Base-by-base conservation (phyloP, 2,888 invertebrate species). In the Ophioninae sp. region DNA sequence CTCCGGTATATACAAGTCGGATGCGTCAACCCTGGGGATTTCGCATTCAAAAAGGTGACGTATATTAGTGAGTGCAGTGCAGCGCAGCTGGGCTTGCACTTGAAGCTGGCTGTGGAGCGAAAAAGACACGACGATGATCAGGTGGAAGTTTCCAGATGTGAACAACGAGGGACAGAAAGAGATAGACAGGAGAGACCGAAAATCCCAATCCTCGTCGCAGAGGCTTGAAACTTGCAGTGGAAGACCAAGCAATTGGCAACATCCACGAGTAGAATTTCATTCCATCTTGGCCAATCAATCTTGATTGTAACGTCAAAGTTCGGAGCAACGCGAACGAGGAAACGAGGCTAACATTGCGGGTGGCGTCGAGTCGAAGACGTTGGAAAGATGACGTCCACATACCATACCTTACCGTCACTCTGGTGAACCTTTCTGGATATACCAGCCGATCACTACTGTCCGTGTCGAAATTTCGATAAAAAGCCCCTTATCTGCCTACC, bases 281-380 rank as follows among this genome's bases (percentile, higher is more conserved):
- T 90, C 88, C 88, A 90, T 89, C 89, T 88, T 85, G 86, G 86
- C 88, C 90, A 90, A 90, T 90, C 90, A 89, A 90, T 90, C 88
- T 87, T 90, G 90, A 90, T 90, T 90, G 90, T 86, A 88, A 89
- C 88, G 89, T 89, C 86, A 90, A 89, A 90, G 88, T 88, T 88
- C 83, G 81, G 59, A 22, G 84, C 68, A 73, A 79, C 80, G 82
- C 75, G 79, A 72, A 77, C 73, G 81, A 71, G 56, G 67, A 79
- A 65, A 73, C 59, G 65, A 41, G 65, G 13, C 10, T 39, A 72
- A 65, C 56, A 64, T 72, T 79, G 39, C 30, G 30, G 22, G 64
- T n/a, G 51, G 51, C 22, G 56, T 9, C 10, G 65, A 58, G 56
- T 22, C 8, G 44, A 17, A 51, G 17, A 51, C 17, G 51, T 77